phyloP scores from a whole-genome alignment of 2,888 invertebrate genomes.

The Malacosoma neustria region DNA sequence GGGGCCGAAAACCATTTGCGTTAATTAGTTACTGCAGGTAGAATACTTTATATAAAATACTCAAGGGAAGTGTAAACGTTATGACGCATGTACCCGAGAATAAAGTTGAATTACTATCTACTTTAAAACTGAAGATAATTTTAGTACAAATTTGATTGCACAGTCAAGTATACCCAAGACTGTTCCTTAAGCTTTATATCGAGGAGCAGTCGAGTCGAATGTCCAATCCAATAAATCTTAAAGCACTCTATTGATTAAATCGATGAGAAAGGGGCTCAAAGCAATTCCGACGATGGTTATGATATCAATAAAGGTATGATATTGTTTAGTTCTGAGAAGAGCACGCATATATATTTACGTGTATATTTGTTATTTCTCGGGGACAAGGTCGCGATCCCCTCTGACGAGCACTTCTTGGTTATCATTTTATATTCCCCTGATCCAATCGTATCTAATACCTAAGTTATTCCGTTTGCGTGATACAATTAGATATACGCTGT shows the following conservation, averaged over 20 bases:
- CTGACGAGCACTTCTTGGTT: not conserved
- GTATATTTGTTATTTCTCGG: not conserved
- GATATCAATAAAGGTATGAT: not conserved
- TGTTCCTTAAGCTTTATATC: not conserved
- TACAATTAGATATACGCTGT: not conserved
- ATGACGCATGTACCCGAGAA: no score
- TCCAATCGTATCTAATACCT: not conserved
- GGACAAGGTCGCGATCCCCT: not conserved
- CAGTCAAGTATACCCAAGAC: not conserved
- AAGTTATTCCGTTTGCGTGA: not conserved
- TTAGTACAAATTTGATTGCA: not conserved
- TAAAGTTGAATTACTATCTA: no score
- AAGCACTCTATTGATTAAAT: not conserved
- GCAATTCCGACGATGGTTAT: conserved; percentile 2
- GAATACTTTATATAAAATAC: not conserved
- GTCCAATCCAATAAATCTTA: conserved; percentile 11
- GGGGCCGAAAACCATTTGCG: conserved; percentile 12
- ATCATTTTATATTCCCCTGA: not conserved
- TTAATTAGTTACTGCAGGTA: conserved; percentile 16
- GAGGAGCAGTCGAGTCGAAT: conserved; percentile 5
- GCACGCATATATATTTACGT: not conserved
- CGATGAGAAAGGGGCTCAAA: not conserved
- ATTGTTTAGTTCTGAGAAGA: not conserved
- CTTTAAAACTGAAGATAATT: no score
- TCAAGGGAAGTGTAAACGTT: no score